Percentiles rank a stretch among this genome's conserved stretches.
phyloP scores from a whole-genome alignment of 2,797 vertebrate species.

The Mormyrus hasselquistii region DNA sequence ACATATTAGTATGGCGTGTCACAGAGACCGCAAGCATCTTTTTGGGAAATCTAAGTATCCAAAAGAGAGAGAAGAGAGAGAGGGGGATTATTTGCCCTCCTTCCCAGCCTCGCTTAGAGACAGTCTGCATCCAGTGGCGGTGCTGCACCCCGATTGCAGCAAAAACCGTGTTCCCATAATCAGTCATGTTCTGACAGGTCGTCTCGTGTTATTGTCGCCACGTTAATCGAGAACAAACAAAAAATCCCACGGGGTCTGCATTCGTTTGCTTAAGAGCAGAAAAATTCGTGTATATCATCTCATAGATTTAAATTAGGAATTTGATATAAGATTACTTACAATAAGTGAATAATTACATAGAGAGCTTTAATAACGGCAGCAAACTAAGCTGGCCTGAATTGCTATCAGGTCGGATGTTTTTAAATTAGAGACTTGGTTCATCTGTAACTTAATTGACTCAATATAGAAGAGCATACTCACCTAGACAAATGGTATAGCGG shows the following conservation, averaged over 20 bases:
- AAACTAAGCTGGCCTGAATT: neutral
- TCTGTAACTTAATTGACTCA: neutral
- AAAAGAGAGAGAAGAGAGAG: neutral
- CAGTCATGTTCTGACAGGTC: slow-evolving; percentile 43
- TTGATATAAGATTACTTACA: neutral
- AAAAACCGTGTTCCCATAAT: slow-evolving; percentile 30
- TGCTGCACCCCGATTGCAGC: slow-evolving; percentile 24
- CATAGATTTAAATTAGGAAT: neutral
- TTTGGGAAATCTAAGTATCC: neutral
- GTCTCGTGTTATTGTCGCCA: neutral
- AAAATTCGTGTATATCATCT: neutral
- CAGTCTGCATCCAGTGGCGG: slow-evolving; percentile 25
- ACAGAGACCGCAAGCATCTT: neutral
- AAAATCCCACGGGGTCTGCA: neutral
- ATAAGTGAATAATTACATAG: neutral
- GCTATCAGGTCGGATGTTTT: neutral
- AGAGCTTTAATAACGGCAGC: neutral
- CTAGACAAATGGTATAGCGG: neutral
- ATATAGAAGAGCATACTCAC: neutral
- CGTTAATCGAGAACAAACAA: neutral
- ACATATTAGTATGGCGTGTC: neutral
- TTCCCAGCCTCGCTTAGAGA: neutral
- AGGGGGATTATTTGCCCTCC: neutral
- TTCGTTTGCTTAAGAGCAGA: neutral
- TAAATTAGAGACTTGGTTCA: neutral